phyloP scores from a whole-genome alignment of 1,140 invertebrate genomes.

The Chlorops oryzae region DNA sequence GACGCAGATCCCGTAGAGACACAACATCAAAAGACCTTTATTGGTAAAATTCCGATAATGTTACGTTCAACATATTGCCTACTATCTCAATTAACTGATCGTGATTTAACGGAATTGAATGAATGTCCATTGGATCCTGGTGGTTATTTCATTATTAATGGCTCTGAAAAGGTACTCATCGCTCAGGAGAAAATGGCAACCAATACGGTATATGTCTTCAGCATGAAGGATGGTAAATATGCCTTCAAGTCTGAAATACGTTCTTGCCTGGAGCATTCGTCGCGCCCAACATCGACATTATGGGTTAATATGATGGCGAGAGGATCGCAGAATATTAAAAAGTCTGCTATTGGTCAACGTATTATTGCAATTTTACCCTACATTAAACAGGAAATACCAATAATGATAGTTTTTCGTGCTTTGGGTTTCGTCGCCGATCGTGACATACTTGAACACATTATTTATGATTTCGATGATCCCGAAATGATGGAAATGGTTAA shows the following conservation, averaged over 20 bases:
- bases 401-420: slow-evolving; percentile 97
- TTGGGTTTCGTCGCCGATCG: slow-evolving; percentile 97
- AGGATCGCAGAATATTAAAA: slow-evolving; percentile 90
- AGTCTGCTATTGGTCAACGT: slow-evolving; percentile 95
- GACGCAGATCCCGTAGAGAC: slow-evolving; percentile 88
- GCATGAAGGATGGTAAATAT: slow-evolving; percentile 97
- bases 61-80: slow-evolving; percentile 94
- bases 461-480: slow-evolving; percentile 98
- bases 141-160: slow-evolving; percentile 95
- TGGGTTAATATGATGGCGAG: slow-evolving; percentile 99
- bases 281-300: slow-evolving; percentile 89
- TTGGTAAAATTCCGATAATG: slow-evolving; percentile 99
- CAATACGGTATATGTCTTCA: slow-evolving; percentile 98
- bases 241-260: slow-evolving; percentile 96
- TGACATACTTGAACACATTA: slow-evolving; percentile 98
- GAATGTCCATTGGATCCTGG: slow-evolving; percentile 98
- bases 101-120: slow-evolving; percentile 97
- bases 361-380: slow-evolving; percentile 97
- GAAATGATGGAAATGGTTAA: slow-evolving; percentile 99
- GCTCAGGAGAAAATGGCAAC: slow-evolving; percentile 99
- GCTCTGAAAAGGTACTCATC: slow-evolving; percentile 93
- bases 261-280: slow-evolving; percentile 90
- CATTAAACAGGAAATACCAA: slow-evolving; percentile 98
- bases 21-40: slow-evolving; percentile 95
- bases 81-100: slow-evolving; percentile 86